Conservation (phyloP, 2,888 invertebrate genomes). For the Sarcophaga caerulescens region DNA sequence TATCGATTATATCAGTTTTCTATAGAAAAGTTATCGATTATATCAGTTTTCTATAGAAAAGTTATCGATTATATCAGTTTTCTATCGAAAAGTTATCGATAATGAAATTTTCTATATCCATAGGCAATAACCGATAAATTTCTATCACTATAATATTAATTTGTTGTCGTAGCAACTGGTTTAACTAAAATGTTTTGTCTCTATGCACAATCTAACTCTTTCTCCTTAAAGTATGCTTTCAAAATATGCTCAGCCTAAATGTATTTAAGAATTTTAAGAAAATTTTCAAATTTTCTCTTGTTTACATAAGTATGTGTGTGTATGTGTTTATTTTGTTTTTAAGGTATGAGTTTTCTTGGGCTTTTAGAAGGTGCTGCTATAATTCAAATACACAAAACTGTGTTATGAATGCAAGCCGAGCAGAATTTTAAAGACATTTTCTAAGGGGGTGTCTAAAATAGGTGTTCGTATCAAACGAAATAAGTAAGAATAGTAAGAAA, state of each 20-base stretch:
- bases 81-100: too few species aligned
- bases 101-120: too few species aligned
- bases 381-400: background rate
- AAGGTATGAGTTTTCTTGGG: conserved; percentile 66
- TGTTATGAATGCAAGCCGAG: background rate
- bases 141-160: too few species aligned
- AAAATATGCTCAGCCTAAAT: conserved; percentile 29
- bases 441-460: background rate
- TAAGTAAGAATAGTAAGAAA: conserved; percentile 57
- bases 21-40: too few species aligned
- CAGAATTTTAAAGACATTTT: background rate
- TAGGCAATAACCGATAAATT: too few species aligned
- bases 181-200: too few species aligned
- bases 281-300: conserved; percentile 36
- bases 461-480: conserved; percentile 22
- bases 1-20: too few species aligned
- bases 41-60: too few species aligned
- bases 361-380: conserved; percentile 36
- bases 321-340: conserved; percentile 49
- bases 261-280: conserved; percentile 54
- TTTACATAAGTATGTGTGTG: conserved; percentile 4
- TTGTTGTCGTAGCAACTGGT: too few species aligned
- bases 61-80: too few species aligned
- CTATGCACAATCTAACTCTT: background rate
- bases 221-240: conserved; percentile 10